Percentiles rank a stretch among this genome's conserved stretches.
Conservation (phyloP, 2,113 vertebrate genomes). For the Thomomys bottae region DNA sequence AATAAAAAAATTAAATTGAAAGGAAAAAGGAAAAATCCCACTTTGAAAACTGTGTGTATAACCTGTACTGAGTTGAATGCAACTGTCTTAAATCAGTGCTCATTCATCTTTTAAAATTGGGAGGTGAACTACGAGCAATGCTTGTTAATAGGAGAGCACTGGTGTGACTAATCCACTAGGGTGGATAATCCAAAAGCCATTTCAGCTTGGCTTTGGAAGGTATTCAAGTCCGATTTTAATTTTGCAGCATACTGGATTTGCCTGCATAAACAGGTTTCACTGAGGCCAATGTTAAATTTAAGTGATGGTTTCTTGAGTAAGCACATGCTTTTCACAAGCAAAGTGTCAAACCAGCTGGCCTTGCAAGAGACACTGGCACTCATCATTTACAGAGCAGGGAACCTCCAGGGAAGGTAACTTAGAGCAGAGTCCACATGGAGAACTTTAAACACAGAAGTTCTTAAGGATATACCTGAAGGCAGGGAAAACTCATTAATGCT, state of each 20-base stretch:
- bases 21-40: neutral
- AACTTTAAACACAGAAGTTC: neutral
- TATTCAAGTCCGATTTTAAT: constrained; percentile 62
- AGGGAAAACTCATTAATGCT: neutral
- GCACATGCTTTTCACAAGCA: neutral
- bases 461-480: neutral
- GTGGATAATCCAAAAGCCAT: constrained; percentile 69
- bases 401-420: neutral
- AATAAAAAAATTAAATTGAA: too few relatives aligned
- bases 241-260: constrained; percentile 59
- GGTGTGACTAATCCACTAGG: constrained; percentile 61
- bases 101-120: neutral
- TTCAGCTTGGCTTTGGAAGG: constrained; percentile 62
- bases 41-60: neutral
- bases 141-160: constrained; percentile 57
- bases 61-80: neutral
- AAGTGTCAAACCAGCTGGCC: neutral
- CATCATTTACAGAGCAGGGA: neutral
- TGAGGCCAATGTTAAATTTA: constrained; percentile 51
- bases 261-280: constrained; percentile 66
- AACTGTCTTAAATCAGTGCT: neutral
- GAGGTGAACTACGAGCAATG: constrained; percentile 21
- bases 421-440: neutral
- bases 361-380: neutral
- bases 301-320: constrained; percentile 23